A percentile compares a stretch with the other conserved stretches of the same genome.
Conservation (phyloP, 2,113 vertebrate species). For the Penelope pileata region DNA sequence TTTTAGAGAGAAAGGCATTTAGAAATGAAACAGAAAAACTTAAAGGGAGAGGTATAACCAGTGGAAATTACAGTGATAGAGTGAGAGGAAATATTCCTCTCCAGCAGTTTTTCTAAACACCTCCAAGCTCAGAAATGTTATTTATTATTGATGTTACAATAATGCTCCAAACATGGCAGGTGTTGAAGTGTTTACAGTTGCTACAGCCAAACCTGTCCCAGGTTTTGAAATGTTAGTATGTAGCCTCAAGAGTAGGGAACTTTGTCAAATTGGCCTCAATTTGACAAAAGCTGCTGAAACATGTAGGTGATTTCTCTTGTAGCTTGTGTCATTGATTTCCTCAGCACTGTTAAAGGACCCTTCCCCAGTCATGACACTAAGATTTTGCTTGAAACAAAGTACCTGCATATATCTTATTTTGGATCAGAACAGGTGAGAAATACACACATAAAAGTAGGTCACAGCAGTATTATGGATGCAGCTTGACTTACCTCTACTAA, state of each 20-base stretch:
- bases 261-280: neutral
- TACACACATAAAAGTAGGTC: neutral
- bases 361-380: neutral
- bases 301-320: neutral
- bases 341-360: neutral
- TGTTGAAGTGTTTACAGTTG: neutral
- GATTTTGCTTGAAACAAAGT: neutral
- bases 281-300: neutral
- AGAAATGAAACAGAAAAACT: neutral
- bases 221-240: neutral
- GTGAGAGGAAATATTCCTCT: neutral
- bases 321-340: neutral
- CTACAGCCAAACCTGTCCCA: neutral
- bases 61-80: neutral
- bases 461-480: neutral
- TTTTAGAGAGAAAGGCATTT: neutral
- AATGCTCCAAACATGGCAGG: neutral
- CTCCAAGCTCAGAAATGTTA: neutral
- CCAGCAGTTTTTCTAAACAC: neutral
- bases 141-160: neutral
- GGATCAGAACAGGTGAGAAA: neutral
- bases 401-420: neutral
- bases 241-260: neutral
- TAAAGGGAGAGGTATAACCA: neutral
- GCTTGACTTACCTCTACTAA: neutral